Evolutionary conservation across 2,888 invertebrate species (phyloP).

Genomic region (Cephus spinipes): DNA sequence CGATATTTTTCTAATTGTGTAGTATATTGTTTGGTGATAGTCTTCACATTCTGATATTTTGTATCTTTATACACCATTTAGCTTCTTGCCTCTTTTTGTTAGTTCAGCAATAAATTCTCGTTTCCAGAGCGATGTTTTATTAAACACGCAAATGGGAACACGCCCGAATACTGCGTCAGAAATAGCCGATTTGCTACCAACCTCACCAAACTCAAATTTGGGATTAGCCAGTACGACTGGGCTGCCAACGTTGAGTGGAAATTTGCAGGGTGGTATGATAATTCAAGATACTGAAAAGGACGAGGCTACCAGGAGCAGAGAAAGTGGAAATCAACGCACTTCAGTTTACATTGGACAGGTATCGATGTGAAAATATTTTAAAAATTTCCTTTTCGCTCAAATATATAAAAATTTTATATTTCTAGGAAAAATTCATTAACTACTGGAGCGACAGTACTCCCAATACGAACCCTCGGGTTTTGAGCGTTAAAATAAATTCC

Average conservation of each 20-base stretch:
- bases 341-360: conserved; percentile 64
- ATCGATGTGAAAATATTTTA: conserved; percentile 38
- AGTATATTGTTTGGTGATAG: conserved; percentile 7
- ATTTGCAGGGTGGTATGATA: conserved; percentile 56
- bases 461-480: conserved; percentile 51
- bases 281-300: conserved; percentile 55
- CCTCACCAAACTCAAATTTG: conserved; percentile 28
- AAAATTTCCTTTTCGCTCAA: background rate
- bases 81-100: background rate
- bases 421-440: conserved; percentile 62
- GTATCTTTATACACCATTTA: background rate
- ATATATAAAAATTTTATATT: conserved; percentile 26
- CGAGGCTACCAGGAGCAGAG: conserved; percentile 55
- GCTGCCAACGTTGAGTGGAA: conserved; percentile 36
- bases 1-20: conserved; percentile 25
- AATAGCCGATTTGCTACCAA: conserved; percentile 23
- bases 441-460: conserved; percentile 56
- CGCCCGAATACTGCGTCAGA: conserved; percentile 22
- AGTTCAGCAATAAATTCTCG: background rate
- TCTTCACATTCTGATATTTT: background rate
- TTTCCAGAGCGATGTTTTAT: conserved; percentile 46
- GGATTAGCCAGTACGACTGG: conserved; percentile 31
- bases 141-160: conserved; percentile 43
- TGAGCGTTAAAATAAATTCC: conserved; percentile 60
- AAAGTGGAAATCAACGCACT: conserved; percentile 59